A percentile compares a stretch with the other conserved stretches of the same genome.
These are phyloP conservation scores for Wasmannia auropunctata DNA, from an alignment of 1,140 invertebrate genomes.

Conservation along the genomic window DNA sequence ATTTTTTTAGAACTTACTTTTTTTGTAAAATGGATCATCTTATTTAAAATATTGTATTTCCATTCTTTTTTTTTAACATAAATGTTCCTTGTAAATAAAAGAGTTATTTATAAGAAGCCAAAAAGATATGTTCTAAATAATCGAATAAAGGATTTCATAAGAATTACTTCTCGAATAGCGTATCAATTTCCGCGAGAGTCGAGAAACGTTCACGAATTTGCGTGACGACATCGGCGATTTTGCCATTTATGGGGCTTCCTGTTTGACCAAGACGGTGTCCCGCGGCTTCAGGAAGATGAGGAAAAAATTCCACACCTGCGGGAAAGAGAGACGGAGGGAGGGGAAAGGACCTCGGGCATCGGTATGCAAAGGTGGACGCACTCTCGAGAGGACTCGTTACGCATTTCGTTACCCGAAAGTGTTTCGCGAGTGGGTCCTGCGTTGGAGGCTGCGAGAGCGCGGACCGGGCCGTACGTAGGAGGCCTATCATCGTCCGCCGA, in stretches of 20 bases:
- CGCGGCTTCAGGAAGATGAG: not conserved
- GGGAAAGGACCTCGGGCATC: not conserved
- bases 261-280: not conserved
- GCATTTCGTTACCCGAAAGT: slow-evolving; percentile 65
- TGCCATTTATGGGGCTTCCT: not conserved
- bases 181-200: not conserved
- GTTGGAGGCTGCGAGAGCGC: slow-evolving; percentile 37
- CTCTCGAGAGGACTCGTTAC: slow-evolving; percentile 59
- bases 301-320: slow-evolving; percentile 45
- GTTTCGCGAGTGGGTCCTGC: slow-evolving; percentile 18
- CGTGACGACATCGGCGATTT: not conserved
- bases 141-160: not conserved
- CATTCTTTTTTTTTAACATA: not conserved
- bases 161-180: not conserved
- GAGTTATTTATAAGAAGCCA: not conserved
- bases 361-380: slow-evolving; percentile 65
- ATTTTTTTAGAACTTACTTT: not conserved
- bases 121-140: not conserved
- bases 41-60: not conserved
- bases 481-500: not conserved
- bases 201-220: not conserved
- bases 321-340: not conserved
- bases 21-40: not conserved
- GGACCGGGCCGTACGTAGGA: slow-evolving; percentile 23
- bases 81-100: not conserved